phyloP scores from a whole-genome alignment of 2,797 vertebrate species.

The Fistularia commersonii region DNA sequence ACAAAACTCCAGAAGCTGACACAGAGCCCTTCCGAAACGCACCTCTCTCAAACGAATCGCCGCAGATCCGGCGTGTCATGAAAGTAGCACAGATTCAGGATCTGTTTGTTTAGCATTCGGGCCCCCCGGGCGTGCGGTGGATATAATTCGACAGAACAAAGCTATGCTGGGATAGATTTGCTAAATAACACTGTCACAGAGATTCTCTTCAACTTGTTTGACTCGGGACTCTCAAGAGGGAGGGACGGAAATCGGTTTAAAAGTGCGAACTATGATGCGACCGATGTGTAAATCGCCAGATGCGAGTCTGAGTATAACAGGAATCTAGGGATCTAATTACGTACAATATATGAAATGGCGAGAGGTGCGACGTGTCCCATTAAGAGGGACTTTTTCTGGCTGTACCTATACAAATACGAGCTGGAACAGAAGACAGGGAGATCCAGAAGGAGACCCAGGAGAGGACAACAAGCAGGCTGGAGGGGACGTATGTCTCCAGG shows the following conservation, averaged over 20 bases:
- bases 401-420: constrained; percentile 88
- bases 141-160: constrained; percentile 8
- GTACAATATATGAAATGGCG: too few relatives aligned
- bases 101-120: constrained; percentile 11
- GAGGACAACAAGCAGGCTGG: constrained; percentile 87
- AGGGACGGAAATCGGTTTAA: too few relatives aligned
- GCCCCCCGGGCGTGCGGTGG: not conserved
- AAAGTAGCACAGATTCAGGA: not conserved
- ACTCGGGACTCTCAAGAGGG: too few relatives aligned
- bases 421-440: constrained; percentile 88
- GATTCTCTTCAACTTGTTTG: constrained; percentile 2
- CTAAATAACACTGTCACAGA: constrained; percentile 10
- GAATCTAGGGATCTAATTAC: too few relatives aligned
- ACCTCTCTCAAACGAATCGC: not conserved
- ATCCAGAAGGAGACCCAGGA: constrained; percentile 96
- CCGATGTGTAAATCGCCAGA: too few relatives aligned
- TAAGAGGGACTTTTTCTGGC: not conserved
- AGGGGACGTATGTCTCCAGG: constrained; percentile 89
- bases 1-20: not conserved
- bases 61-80: not conserved
- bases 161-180: constrained; percentile 5
- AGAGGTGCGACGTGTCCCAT: not conserved
- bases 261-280: too few relatives aligned
- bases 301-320: too few relatives aligned
- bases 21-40: not conserved